Conservation (phyloP, 1,140 invertebrate genomes). For the Tribolium madens region DNA sequence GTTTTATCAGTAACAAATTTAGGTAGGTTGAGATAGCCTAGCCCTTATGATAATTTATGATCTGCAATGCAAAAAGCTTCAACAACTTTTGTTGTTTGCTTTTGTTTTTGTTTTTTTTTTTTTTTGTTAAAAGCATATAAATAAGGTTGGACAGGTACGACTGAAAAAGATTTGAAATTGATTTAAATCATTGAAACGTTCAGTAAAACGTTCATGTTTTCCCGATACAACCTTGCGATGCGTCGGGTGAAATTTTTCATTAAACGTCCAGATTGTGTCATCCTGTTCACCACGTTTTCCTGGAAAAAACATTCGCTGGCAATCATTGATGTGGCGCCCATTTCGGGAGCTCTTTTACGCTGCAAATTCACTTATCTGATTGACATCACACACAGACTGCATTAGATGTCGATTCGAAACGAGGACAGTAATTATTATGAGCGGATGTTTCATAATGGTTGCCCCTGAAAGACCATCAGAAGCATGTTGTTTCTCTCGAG, state of each 20-base stretch:
- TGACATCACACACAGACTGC: conserved; percentile 12
- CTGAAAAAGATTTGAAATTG: background rate
- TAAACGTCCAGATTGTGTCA: background rate
- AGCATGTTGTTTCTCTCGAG: conserved; percentile 34
- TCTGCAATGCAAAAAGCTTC: background rate
- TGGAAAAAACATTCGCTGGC: background rate
- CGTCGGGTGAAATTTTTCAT: background rate
- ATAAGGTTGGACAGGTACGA: background rate
- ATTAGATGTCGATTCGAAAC: conserved; percentile 23
- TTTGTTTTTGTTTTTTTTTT: background rate
- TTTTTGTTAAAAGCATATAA: background rate
- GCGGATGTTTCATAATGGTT: conserved; percentile 33
- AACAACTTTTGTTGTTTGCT: background rate
- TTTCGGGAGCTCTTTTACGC: background rate
- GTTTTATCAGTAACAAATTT: too few relatives aligned
- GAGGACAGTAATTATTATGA: conserved; percentile 27
- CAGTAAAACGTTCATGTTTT: background rate
- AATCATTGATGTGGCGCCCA: conserved; percentile 1
- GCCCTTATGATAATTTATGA: too few relatives aligned
- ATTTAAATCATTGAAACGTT: background rate
- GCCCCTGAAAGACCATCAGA: conserved; percentile 28
- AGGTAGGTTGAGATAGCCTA: too few relatives aligned
- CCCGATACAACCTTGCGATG: background rate
- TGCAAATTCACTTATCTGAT: conserved; percentile 15
- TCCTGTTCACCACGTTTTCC: background rate